A percentile compares a stretch with the other conserved stretches of the same genome.
phyloP scores from a whole-genome alignment of 2,113 vertebrate genomes.

The Lepisosteus osseus region DNA sequence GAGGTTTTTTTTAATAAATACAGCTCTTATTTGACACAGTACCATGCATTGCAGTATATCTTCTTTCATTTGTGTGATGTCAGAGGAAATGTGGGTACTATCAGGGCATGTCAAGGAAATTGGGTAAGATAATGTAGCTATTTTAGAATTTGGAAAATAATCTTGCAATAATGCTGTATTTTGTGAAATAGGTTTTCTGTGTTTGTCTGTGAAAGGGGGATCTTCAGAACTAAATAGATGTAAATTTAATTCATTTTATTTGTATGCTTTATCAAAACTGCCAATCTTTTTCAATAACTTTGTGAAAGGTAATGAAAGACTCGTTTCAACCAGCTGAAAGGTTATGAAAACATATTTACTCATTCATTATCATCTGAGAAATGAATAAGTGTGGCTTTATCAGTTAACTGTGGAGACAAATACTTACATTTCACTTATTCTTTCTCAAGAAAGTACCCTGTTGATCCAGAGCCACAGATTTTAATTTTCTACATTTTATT shows the following conservation, averaged over 20 bases:
- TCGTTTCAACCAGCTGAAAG: slow-evolving; percentile 10
- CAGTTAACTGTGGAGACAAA: slow-evolving; percentile 25
- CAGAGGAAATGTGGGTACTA: no score
- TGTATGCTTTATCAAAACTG: slow-evolving; percentile 25
- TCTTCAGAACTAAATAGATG: slow-evolving; percentile 10
- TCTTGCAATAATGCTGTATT: no score
- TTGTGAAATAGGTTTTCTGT: no score
- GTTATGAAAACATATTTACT: slow-evolving; percentile 8
- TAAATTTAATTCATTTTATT: slow-evolving; percentile 20
- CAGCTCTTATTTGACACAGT: no score
- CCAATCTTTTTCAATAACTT: slow-evolving; percentile 22
- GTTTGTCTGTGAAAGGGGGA: no score
- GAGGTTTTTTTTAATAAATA: no score
- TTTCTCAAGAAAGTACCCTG: slow-evolving; percentile 26
- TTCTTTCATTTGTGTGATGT: no score
- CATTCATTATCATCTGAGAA: slow-evolving; percentile 30
- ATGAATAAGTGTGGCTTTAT: slow-evolving; percentile 35
- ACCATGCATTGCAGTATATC: no score
- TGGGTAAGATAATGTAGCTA: no score
- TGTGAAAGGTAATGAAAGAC: slow-evolving; percentile 20
- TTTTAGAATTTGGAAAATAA: no score
- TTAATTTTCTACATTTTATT: slow-evolving; percentile 22
- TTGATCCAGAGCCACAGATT: slow-evolving; percentile 32
- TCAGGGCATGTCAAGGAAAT: no score
- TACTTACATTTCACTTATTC: slow-evolving; percentile 7